These are phyloP conservation scores for Eurypyga helias DNA, from an alignment of 2,113 vertebrate species.

Conservation along the genomic window DNA sequence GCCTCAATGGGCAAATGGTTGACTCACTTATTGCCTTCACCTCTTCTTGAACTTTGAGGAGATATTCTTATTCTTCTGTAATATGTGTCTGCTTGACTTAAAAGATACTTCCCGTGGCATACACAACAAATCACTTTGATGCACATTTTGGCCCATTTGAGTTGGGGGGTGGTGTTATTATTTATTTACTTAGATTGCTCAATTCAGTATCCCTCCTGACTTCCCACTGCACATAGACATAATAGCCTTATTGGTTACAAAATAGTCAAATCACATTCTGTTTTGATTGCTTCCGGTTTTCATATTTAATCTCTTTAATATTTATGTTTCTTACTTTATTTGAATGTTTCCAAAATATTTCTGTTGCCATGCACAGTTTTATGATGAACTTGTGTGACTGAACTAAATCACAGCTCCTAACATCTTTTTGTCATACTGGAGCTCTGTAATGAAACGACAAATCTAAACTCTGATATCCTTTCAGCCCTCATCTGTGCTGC, in stretches of 20 bases:
- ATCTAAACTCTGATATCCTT: not conserved
- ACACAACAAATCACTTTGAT: not conserved
- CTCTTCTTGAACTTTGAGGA: not conserved
- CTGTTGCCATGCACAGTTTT: not conserved
- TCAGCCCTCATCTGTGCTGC: not conserved
- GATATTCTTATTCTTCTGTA: not conserved
- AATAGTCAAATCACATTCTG: not conserved
- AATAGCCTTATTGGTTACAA: not conserved
- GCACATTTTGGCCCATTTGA: not conserved
- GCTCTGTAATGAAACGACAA: not conserved
- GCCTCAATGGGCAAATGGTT: not conserved
- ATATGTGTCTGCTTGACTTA: not conserved
- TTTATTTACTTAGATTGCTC: not conserved
- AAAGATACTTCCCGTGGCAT: not conserved
- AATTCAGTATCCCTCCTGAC: fast-evolving
- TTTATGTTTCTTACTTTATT: not conserved
- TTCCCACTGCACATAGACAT: not conserved
- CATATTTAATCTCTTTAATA: not conserved
- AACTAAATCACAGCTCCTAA: not conserved
- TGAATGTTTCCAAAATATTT: not conserved
- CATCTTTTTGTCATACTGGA: not conserved
- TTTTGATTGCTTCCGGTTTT: not conserved
- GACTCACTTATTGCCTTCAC: not conserved
- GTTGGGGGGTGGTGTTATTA: not conserved
- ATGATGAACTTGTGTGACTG: not conserved